Evolutionary conservation across 2,888 invertebrate species (phyloP), one percentile per base, ranked within the genome.

Genomic region (Drosophila pseudotalamancana): DNA sequence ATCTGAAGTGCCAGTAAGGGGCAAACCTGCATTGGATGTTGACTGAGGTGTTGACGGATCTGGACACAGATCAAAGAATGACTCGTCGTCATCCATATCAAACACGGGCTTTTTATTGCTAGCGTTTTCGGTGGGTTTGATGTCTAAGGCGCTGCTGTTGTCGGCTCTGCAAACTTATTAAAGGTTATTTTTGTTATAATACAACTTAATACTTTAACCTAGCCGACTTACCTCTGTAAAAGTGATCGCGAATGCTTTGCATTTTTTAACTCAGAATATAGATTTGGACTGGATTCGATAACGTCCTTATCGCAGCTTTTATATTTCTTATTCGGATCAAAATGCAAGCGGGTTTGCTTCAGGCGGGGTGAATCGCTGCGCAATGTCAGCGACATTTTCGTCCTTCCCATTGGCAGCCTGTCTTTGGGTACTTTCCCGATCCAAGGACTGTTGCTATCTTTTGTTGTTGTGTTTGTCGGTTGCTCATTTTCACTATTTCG

Each of bases 251-350:
- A 72, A 12, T 76, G 61, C 16, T 77, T 88, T 0, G 79, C 62
- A 14, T 74, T 51, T 25, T 77, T 78, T 0, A 77, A 19, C 4
- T 72, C 60, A 6, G 69, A 19, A 55, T 74, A 56, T 1, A 75
- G 43, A 65, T 83, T 87, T 6, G 91, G 91, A 56, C 90, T 91
- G 2, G 80, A 84, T 27, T 75, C 79, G 21, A 90, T 88, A 3
- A 83, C 55, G 11, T 90, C 89, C 4, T 88, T 89, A 46, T 80
- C 78, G 12, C 34, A 14, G 11, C 8, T 19, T 1, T 27, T 42
- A 11, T 21, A 49, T 0, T 16, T 5, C 18, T 49, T 66, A 18
- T 31, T 50, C 4, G 12, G 51, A 37, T 85, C 74, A 14, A 89
- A 85, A 3, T 84, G 64, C 11, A 90, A 53, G 0, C 87, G 71